Percentiles rank a stretch among this genome's conserved stretches.
phyloP scores from a whole-genome alignment of 2,888 invertebrate species.

The Microplitis deprimator region DNA sequence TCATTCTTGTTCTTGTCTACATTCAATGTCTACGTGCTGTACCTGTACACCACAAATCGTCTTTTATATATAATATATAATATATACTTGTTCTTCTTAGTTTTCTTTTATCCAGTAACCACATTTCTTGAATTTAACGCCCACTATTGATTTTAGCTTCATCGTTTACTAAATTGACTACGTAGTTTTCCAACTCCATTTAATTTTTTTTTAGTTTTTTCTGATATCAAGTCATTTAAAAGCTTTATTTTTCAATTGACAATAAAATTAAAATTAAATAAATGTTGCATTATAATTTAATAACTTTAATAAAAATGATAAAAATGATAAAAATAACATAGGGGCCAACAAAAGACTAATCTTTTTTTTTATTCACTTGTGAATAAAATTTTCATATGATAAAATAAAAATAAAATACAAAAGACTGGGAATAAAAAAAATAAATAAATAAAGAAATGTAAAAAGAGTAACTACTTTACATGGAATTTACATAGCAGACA shows the following conservation, averaged over 20 bases:
- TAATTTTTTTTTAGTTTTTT: not conserved
- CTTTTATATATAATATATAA: not conserved
- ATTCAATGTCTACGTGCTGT: not conserved
- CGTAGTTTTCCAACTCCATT: not conserved
- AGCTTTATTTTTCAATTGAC: not conserved
- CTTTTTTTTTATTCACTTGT: not conserved
- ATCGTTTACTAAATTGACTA: constrained; percentile 51
- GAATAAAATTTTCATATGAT: constrained; percentile 1
- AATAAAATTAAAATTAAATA: too few relatives aligned
- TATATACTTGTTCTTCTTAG: constrained; percentile 9
- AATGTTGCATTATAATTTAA: not conserved
- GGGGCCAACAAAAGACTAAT: not conserved
- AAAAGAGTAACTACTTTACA: not conserved
- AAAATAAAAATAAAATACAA: not conserved
- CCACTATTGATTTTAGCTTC: constrained; percentile 48
- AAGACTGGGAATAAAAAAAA: not conserved
- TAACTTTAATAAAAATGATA: not conserved
- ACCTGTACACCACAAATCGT: constrained; percentile 7
- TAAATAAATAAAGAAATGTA: not conserved
- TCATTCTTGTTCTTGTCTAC: constrained; percentile 12
- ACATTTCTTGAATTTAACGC: constrained; percentile 48
- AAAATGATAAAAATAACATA: not conserved
- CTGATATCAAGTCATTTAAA: too few relatives aligned
- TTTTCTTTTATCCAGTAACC: constrained; percentile 28
- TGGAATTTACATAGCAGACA: constrained; percentile 1